These are phyloP conservation scores for Pelvicachromis taeniatus DNA, from an alignment of 2,113 vertebrate species.

Conservation along the genomic window DNA sequence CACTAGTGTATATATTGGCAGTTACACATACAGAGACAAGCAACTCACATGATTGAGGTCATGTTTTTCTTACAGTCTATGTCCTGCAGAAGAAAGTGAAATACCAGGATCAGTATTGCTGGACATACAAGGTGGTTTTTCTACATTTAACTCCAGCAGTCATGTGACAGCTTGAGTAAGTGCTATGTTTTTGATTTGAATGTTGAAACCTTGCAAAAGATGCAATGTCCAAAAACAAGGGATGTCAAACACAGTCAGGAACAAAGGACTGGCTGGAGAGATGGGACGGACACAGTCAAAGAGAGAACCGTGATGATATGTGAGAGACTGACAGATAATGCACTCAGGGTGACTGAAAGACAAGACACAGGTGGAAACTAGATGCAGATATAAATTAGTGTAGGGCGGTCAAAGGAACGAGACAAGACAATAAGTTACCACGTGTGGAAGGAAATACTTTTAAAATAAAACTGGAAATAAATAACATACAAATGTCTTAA, in stretches of 20 bases:
- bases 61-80: not conserved
- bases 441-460: not conserved
- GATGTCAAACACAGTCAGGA: not conserved
- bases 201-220: not conserved
- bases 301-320: not conserved
- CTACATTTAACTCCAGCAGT: not conserved
- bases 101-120: not conserved
- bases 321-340: not conserved
- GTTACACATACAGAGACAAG: fast-evolving
- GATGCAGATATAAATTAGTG: fast-evolving
- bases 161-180: not conserved
- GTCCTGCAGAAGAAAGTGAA: not conserved
- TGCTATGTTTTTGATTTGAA: not conserved
- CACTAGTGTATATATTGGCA: not conserved
- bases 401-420: not conserved
- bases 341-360: not conserved
- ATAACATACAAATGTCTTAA: not conserved
- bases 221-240: no score
- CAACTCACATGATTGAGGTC: fast-evolving
- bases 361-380: not conserved
- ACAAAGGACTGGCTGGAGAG: not conserved
- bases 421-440: not conserved
- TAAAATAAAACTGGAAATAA: not conserved
- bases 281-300: not conserved
- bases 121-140: not conserved